These are phyloP conservation scores for Psilanteris sp. DNA, from an alignment of 1,140 invertebrate genomes.

Conservation along the genomic window DNA sequence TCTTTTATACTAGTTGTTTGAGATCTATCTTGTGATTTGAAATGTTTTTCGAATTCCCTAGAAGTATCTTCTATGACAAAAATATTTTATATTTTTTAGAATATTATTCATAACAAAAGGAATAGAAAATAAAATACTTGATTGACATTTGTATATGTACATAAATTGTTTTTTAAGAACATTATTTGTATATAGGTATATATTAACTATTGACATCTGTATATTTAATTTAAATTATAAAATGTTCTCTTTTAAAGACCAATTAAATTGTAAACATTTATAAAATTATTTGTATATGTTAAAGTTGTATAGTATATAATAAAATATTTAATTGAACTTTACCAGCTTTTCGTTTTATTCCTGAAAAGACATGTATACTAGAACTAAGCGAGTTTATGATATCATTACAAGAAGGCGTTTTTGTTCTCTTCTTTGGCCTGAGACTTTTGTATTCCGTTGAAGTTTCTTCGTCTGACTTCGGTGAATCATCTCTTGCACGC, in stretches of 20 bases:
- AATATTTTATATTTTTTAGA: too few relatives aligned
- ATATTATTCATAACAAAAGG: too few relatives aligned
- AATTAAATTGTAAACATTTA: too few relatives aligned
- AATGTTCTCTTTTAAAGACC: too few relatives aligned
- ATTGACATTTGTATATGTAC: too few relatives aligned
- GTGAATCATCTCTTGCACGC: conserved; percentile 73
- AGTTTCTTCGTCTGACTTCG: conserved; percentile 72
- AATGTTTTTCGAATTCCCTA: conserved; percentile 75
- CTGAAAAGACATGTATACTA: conserved; percentile 70
- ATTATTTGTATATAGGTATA: too few relatives aligned
- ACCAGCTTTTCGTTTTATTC: conserved; percentile 78
- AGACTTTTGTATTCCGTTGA: conserved; percentile 65
- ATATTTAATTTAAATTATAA: too few relatives aligned
- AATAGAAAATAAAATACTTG: too few relatives aligned
- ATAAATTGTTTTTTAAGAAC: too few relatives aligned
- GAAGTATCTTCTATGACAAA: conserved; percentile 70
- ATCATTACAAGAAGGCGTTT: conserved; percentile 77
- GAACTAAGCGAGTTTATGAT: conserved; percentile 77
- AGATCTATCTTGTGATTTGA: conserved; percentile 71
- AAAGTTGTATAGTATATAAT: too few relatives aligned
- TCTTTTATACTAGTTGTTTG: conserved; percentile 39
- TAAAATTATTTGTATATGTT: too few relatives aligned
- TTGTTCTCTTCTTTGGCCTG: conserved; percentile 75
- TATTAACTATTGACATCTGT: too few relatives aligned
- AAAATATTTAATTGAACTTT: conserved; percentile 56